Base-by-base conservation (phyloP, 2,797 vertebrate genomes). In the Enteromius viviparus region DNA sequence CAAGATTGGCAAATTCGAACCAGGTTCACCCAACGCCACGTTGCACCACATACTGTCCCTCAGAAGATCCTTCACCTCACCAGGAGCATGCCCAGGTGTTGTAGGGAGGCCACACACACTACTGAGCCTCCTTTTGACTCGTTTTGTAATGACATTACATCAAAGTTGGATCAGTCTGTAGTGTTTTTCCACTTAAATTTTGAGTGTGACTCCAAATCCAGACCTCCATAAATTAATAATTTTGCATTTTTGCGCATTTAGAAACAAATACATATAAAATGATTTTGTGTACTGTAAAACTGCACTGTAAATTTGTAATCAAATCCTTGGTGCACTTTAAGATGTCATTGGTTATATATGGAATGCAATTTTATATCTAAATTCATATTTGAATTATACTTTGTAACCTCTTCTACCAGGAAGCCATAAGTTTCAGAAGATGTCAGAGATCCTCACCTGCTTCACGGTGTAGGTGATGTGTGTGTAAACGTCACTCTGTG, bases 401-500 rank as follows among this genome's bases (percentile, higher is more conserved):
- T 75, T 34, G 17, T 6, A 1, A 15, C 71, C 14, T 23, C 32
- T 10, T 69, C 4, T 68, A 14, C 17, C 21, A 66, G 9, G 2
- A 37, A 10, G n/a, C n/a, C 55, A 58, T 4, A 15, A 37, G 23
- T 37, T 34, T 34, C 32, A 19, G 64, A 66, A 37, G 64, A 19
- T 19, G 32, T 10, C 32, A 34, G 17, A 40, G 42, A 12, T 12
- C 11, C 65, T 40, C 79, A 98, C 98, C 95, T 96, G 96, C 70
- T 94, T 89, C 68, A 98, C 92, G 21, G 96, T 90, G 85, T 96
- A 96, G 78, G 91, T 74, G 80, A 99, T 96, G 92, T 97, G 96
- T 60, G 96, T 94, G 6, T 97, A 98, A 14, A 98, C 95, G 14
- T 97, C 96, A 0, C 81, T 88, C 85, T 97, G 96, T 15, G 94